phyloP scores from a whole-genome alignment of 2,888 invertebrate genomes.

The Leptogaster cylindrica region DNA sequence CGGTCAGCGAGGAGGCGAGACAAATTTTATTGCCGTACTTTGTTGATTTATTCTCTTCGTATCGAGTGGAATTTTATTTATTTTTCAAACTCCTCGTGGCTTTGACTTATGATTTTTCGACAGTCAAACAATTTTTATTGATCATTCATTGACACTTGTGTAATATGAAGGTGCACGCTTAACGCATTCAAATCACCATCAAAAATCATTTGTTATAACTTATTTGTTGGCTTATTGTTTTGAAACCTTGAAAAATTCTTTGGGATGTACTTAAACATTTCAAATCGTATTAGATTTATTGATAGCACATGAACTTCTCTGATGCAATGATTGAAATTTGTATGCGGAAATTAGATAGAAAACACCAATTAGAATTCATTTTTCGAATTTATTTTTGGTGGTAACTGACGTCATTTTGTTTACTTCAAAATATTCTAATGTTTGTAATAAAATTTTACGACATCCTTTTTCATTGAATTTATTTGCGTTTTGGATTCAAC shows the following conservation, averaged over 20 bases:
- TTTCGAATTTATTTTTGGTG: no score
- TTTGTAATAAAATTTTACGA: no score
- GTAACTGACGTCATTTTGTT: no score
- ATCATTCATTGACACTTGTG: conserved; percentile 37
- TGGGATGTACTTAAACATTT: neutral
- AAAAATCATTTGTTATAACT: neutral
- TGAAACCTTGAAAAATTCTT: neutral
- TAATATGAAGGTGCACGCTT: conserved; percentile 12
- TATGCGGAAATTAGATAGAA: conserved; percentile 15
- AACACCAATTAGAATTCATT: neutral
- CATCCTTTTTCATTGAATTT: no score
- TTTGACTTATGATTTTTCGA: conserved; percentile 25
- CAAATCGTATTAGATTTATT: neutral
- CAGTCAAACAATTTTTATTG: conserved; percentile 36
- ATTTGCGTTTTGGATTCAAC: no score
- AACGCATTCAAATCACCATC: conserved; percentile 6
- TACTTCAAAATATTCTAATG: no score
- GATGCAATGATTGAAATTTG: conserved; percentile 9
- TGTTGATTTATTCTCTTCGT: conserved; percentile 26
- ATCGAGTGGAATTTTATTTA: neutral
- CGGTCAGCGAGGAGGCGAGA: conserved; percentile 13
- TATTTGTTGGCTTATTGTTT: neutral
- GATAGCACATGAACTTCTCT: neutral
- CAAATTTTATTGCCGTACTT: conserved; percentile 21
- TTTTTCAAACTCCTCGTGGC: no score